Conservation (phyloP, 2,113 vertebrate genomes). For the Chitala chitala region DNA sequence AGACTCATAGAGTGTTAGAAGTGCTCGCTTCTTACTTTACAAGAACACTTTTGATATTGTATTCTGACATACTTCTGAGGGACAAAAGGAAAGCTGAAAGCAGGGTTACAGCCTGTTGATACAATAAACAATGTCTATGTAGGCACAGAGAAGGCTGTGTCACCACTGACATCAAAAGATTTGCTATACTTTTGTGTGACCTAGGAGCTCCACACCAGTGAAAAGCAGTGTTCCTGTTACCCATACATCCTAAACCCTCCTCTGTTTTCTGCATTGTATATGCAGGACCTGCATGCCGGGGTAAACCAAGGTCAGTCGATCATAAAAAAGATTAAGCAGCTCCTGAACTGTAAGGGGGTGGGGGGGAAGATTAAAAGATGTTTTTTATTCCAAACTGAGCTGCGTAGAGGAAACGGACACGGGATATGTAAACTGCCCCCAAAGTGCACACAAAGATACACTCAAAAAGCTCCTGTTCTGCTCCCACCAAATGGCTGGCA, state of each 20-base stretch:
- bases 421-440: slow-evolving; percentile 6
- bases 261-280: not conserved
- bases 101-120: not conserved
- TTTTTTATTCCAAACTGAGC: not conserved
- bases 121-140: not conserved
- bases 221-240: not conserved
- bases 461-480: not conserved
- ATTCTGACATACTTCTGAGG: not conserved
- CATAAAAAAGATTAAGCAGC: no score
- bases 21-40: no score
- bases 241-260: no score
- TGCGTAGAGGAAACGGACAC: not conserved
- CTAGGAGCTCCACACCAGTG: not conserved
- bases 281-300: no score
- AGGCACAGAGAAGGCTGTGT: not conserved
- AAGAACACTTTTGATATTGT: not conserved
- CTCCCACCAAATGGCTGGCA: not conserved
- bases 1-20: no score
- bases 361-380: slow-evolving; percentile 5
- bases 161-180: not conserved
- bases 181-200: not conserved
- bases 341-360: not conserved
- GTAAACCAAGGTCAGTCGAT: not conserved
- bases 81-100: not conserved
- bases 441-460: not conserved